phyloP scores from a whole-genome alignment of 2,888 invertebrate species.

The Perizoma affinitatum region DNA sequence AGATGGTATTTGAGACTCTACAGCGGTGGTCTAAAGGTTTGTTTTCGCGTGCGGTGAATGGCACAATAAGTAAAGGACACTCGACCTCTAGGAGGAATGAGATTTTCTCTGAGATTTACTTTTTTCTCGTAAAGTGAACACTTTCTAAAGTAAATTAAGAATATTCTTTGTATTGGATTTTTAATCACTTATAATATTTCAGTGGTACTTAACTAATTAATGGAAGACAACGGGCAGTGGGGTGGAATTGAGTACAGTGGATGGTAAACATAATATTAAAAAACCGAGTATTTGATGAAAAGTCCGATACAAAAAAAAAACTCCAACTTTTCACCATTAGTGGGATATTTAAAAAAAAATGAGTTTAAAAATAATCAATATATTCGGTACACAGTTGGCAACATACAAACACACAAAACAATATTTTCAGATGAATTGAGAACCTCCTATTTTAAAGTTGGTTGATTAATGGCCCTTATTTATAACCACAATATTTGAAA shows the following conservation, averaged over 20 bases:
- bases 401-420: too few species aligned
- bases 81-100: constrained; percentile 72
- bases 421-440: too few species aligned
- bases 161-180: constrained; percentile 21
- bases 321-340: too few species aligned
- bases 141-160: constrained; percentile 46
- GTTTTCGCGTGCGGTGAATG: constrained; percentile 33
- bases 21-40: constrained; percentile 43
- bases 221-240: neutral
- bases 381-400: too few species aligned
- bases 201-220: neutral
- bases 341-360: too few species aligned
- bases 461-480: too few species aligned
- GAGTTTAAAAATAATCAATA: too few species aligned
- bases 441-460: too few species aligned
- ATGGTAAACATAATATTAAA: neutral
- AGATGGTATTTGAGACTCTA: constrained; percentile 44
- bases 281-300: too few species aligned
- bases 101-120: constrained; percentile 62
- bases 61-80: constrained; percentile 74
- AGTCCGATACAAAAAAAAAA: too few species aligned
- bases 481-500: too few species aligned
- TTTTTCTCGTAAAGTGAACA: constrained; percentile 47
- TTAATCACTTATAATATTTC: constrained; percentile 13
- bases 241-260: constrained; percentile 2